Conservation (phyloP, 2,888 invertebrate species). For the Cecidostiba fungosa region DNA sequence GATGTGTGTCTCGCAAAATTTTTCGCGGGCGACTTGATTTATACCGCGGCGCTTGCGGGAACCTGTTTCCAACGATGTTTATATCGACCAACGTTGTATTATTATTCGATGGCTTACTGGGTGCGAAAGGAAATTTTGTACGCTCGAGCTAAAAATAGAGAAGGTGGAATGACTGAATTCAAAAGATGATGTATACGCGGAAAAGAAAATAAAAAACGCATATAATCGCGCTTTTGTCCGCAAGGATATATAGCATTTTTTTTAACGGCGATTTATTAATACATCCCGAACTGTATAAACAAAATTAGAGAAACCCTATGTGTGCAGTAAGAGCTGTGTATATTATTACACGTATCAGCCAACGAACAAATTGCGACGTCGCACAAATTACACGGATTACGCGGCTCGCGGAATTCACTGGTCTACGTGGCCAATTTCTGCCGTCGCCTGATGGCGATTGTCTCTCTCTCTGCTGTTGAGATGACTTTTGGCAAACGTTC, state of each 20-base stretch:
- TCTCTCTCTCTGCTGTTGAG: not conserved
- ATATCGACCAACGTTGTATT: not conserved
- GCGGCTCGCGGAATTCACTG: not conserved
- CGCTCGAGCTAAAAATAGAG: not conserved
- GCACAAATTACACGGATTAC: slow-evolving; percentile 8
- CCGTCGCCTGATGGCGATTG: not conserved
- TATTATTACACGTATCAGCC: not conserved
- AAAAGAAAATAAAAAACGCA: not conserved
- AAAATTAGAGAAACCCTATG: not conserved
- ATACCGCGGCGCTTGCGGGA: not conserved
- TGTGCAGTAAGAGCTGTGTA: not conserved
- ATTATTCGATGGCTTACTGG: not conserved
- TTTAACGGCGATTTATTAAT: not conserved
- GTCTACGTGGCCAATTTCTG: slow-evolving; percentile 5
- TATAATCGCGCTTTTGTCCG: not conserved
- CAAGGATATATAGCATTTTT: not conserved
- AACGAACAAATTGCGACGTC: not conserved
- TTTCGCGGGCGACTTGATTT: not conserved
- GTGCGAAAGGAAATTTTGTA: slow-evolving; percentile 1
- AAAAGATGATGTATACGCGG: not conserved
- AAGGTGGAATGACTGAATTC: not conserved
- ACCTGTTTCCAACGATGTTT: not conserved
- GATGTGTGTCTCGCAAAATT: not conserved
- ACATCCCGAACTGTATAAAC: not conserved
- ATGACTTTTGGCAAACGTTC: not conserved